Base-by-base conservation (phyloP, 2,888 invertebrate genomes). In the Chrysomela aeneicollis region DNA sequence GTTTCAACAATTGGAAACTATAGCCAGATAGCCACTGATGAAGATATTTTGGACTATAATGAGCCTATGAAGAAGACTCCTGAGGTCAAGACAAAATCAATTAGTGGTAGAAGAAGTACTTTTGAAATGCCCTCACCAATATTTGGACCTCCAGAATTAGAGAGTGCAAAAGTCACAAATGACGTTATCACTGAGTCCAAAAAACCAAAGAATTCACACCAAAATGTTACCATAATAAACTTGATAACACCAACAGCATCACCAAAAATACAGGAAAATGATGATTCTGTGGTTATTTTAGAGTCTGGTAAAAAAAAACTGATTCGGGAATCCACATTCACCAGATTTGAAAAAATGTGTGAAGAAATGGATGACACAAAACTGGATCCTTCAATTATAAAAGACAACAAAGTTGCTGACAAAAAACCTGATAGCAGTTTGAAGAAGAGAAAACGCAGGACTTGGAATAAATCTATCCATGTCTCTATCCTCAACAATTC, bases 381-480 rank as follows among this genome's bases (percentile, higher is more conserved):
- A 35, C 3, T 2, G 4, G 18, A 47, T 17, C 6, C 17, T 17
- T 6, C 19, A 21, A n/a, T 49, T 4, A 19, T 12, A 22, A 19
- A 49, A 21, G n/a, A 49, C 2, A 10, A 42, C 2, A 49, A 49
- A 2, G 10, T 49, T 22, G 21, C 8, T 26, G 37, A 10, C 18
- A 6, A 15, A n/a, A 54, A 22, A 22, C 35, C 35, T 37, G 6
- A 15, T 42, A 35, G 22, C 42, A 47, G 51, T 10, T 52, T 42
- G 12, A 67, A 62, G 30, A 52, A 59, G 18, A 63, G 51, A 15
- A 64, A 57, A 10, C 55, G 68, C 17, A 68, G 46, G 49, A 50
- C 32, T 22, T 68, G 68, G 68, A 55, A 68, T 32, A 65, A 59
- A 19, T 68, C 68, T 18, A 35, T 61, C 5, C 58, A 60, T 9